These are phyloP conservation scores for Muscicapa comitata DNA, from an alignment of 2,797 vertebrate species.

Conservation along the genomic window DNA sequence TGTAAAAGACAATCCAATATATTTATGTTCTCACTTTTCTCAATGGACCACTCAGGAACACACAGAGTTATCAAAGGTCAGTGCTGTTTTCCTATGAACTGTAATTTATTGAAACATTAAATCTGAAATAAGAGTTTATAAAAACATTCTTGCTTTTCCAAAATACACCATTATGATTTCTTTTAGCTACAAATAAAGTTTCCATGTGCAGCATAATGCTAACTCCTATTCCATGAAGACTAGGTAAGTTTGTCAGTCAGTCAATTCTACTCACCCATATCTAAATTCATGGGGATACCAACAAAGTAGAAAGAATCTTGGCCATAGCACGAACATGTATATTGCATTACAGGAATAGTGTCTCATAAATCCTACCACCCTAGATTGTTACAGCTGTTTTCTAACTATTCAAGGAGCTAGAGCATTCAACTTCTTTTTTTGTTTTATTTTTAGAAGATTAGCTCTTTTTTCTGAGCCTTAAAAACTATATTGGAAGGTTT, in stretches of 20 bases:
- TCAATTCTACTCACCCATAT: not conserved
- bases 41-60: not conserved
- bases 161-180: not conserved
- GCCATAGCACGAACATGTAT: not conserved
- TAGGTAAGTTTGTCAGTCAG: not conserved
- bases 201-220: not conserved
- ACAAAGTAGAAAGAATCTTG: not conserved
- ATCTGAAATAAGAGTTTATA: not conserved
- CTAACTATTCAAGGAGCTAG: not conserved
- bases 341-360: not conserved
- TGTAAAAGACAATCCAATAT: slow-evolving; percentile 62
- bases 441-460: not conserved
- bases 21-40: not conserved
- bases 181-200: not conserved
- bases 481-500: not conserved
- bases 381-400: not conserved
- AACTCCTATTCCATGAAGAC: not conserved
- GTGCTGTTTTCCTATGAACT: not conserved
- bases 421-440: not conserved
- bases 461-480: not conserved
- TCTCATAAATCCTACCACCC: not conserved
- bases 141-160: not conserved
- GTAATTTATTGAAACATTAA: not conserved
- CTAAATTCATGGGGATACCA: not conserved
- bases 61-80: not conserved